A percentile compares a stretch with the other conserved stretches of the same genome.
Evolutionary conservation across 2,797 vertebrate species (phyloP).

Genomic region (Cichlasoma orientale): DNA sequence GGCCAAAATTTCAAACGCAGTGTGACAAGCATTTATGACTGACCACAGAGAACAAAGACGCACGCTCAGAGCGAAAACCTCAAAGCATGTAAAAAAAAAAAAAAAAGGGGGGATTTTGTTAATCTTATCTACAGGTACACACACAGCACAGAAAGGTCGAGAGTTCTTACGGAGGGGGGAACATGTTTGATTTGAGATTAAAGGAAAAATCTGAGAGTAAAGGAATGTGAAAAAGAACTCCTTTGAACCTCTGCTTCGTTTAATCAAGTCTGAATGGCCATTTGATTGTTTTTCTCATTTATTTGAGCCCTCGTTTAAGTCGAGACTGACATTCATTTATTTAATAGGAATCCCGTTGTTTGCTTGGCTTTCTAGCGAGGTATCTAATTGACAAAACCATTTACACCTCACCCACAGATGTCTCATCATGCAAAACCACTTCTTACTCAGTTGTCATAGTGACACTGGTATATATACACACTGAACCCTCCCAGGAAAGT

Average conservation of each 20-base stretch:
- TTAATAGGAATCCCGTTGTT: neutral
- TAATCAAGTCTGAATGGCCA: neutral
- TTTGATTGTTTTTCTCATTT: neutral
- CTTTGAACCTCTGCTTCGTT: neutral
- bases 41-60: slow-evolving; percentile 34
- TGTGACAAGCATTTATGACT: neutral
- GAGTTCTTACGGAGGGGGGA: neutral
- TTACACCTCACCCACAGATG: neutral
- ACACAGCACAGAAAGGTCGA: neutral
- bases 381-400: slow-evolving; percentile 6
- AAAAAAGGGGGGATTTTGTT: neutral
- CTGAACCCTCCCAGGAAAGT: neutral
- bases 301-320: neutral
- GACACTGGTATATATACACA: neutral
- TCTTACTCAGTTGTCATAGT: neutral
- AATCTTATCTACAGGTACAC: slow-evolving; percentile 22
- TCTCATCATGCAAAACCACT: neutral
- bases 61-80: slow-evolving; percentile 1
- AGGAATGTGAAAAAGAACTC: neutral
- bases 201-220: neutral
- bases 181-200: neutral
- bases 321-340: neutral
- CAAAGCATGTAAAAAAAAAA: neutral
- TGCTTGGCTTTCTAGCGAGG: neutral
- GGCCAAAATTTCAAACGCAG: neutral